Base-by-base conservation (phyloP, 2,888 invertebrate species). In the Leptothorax acervorum region DNA sequence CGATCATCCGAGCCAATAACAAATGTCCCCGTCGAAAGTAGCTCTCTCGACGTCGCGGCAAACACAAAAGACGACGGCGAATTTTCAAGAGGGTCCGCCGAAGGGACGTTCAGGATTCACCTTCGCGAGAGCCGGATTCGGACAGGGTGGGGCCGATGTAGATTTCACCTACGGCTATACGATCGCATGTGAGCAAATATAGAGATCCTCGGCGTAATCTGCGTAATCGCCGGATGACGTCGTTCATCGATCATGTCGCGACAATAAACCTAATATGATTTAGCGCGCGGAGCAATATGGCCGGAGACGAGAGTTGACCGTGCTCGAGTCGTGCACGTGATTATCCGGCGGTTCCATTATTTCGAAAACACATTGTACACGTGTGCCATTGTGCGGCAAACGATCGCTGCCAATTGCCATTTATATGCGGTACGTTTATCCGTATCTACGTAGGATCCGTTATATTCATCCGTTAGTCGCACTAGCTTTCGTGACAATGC, bases 201-300 rank as follows among this genome's bases (percentile, higher is more conserved):
- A 63, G 87, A 87, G 86, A 88, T 90, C 85, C 86, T 75, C 76
- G 15, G 39, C 85, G 85, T 89, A 93, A 92, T 92, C 90, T 88
- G 86, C 88, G 89, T 91, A 92, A 93, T 91, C 92, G 91, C 82
- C 76, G 65, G 62, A 60, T 73, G 86, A 85, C 87, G 78, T 51
- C 81, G 86, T 75, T 90, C 92, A 93, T 93, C 93, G 91, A 94
- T 93, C 93, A 93, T 92, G 87, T 88, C 91, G 87, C 88, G 88
- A 92, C 93, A 93, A 93, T 92, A 89, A 93, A 91, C 89, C 92
- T 92, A 92, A 93, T 92, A 89, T 86, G 87, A 90, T 92, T 91
- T 88, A 73, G 57, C 48, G 57, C 79, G 62, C 74, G 84, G 63
- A 84, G 83, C 87, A 73, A 87, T 82, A 71, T 71, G 82, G 55